These are phyloP conservation scores for Platycercus adscitus DNA, from an alignment of 2,113 vertebrate species.

Conservation along the genomic window DNA sequence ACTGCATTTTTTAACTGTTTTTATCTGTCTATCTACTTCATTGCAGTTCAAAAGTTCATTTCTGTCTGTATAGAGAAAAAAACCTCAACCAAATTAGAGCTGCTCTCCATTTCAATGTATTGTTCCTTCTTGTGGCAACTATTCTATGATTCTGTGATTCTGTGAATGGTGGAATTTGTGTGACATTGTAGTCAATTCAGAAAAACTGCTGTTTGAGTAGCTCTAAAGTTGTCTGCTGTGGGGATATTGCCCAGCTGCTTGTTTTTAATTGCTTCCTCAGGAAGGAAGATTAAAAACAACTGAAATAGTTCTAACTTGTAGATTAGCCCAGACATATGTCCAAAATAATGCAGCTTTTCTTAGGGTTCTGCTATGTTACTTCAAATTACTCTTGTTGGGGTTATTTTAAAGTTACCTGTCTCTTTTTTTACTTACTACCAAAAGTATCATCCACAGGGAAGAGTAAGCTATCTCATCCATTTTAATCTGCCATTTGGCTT, in stretches of 20 bases:
- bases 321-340: neutral
- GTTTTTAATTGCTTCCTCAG: slow-evolving; percentile 38
- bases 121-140: neutral
- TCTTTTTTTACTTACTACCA: neutral
- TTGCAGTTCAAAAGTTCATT: neutral
- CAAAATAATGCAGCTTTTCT: neutral
- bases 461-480: neutral
- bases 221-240: neutral
- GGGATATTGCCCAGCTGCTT: slow-evolving; percentile 35
- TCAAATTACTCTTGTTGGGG: neutral
- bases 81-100: neutral
- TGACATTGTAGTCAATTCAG: neutral
- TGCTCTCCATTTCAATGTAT: neutral
- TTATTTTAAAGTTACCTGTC: neutral
- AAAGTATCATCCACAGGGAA: neutral
- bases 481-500: neutral
- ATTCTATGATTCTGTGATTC: neutral
- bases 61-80: neutral
- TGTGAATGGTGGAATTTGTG: neutral
- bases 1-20: neutral
- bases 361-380: neutral
- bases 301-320: neutral
- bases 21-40: neutral
- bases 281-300: neutral
- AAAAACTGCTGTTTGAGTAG: slow-evolving; percentile 28